Conservation (phyloP, 1,140 invertebrate genomes). For the fruit fly (Drosophila melanogaster) region DNA sequence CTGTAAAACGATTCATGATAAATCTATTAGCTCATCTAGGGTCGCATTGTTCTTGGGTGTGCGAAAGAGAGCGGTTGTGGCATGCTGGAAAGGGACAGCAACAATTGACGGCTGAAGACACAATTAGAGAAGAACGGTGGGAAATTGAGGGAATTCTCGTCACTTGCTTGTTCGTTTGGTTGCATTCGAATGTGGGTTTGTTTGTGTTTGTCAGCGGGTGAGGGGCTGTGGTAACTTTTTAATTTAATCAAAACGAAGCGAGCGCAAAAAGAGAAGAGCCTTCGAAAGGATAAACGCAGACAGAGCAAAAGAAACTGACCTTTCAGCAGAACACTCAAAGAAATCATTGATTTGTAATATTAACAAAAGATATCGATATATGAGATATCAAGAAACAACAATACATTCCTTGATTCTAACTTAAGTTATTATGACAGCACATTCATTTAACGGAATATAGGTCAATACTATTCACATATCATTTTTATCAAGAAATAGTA, state of each 20-base stretch:
- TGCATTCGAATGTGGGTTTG: constrained; percentile 15
- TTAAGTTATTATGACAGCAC: too few relatives aligned
- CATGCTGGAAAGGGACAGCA: constrained; percentile 9
- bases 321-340: not conserved
- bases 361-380: not conserved
- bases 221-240: constrained; percentile 50
- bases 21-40: constrained; percentile 55
- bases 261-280: constrained; percentile 24
- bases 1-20: constrained; percentile 60
- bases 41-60: constrained; percentile 16
- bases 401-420: too few relatives aligned
- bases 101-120: constrained; percentile 46
- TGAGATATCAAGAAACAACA: not conserved
- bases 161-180: constrained; percentile 21
- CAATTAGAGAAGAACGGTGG: constrained; percentile 35
- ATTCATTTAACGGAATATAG: too few relatives aligned
- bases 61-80: not conserved
- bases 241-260: constrained; percentile 62
- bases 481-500: too few relatives aligned
- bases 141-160: constrained; percentile 18
- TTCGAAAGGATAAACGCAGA: constrained; percentile 31
- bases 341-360: not conserved
- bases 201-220: constrained; percentile 11
- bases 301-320: not conserved
- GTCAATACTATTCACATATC: too few relatives aligned